These are phyloP conservation scores for Cataglyphis altisquamis DNA, from an alignment of 2,888 invertebrate species.

Conservation along the genomic window DNA sequence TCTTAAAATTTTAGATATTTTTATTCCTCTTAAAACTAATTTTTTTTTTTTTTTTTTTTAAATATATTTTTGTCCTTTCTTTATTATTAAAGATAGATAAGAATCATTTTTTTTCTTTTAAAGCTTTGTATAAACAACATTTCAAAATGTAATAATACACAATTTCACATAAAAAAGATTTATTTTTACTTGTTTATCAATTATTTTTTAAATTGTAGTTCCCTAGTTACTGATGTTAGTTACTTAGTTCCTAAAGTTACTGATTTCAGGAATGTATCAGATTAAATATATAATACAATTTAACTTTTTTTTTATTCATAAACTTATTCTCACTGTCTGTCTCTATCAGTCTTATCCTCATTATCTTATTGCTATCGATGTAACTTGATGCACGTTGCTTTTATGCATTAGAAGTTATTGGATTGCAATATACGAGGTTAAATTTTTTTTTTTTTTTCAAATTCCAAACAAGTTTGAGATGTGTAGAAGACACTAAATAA, in stretches of 20 bases:
- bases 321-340: slow-evolving; percentile 68
- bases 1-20: background rate
- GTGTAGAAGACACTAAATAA: background rate
- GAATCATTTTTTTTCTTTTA: background rate
- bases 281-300: slow-evolving; percentile 12
- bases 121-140: background rate
- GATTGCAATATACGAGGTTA: background rate
- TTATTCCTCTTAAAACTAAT: background rate
- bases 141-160: slow-evolving; percentile 1
- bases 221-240: too few relatives aligned
- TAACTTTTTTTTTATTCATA: slow-evolving; percentile 40
- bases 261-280: background rate
- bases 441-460: background rate
- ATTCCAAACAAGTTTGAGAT: background rate
- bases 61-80: background rate
- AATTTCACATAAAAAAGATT: background rate
- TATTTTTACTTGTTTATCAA: slow-evolving; percentile 16
- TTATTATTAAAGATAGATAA: slow-evolving; percentile 6
- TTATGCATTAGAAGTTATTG: background rate
- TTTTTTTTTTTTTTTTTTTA: background rate
- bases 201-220: slow-evolving; percentile 10
- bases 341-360: slow-evolving; percentile 75
- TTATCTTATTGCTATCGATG: slow-evolving; percentile 46
- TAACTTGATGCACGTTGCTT: background rate
- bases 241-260: background rate